Percentiles rank a stretch among this genome's conserved stretches.
Evolutionary conservation across 2,113 vertebrate genomes (phyloP).

Genomic region (Ophthalmolycus amberensis): DNA sequence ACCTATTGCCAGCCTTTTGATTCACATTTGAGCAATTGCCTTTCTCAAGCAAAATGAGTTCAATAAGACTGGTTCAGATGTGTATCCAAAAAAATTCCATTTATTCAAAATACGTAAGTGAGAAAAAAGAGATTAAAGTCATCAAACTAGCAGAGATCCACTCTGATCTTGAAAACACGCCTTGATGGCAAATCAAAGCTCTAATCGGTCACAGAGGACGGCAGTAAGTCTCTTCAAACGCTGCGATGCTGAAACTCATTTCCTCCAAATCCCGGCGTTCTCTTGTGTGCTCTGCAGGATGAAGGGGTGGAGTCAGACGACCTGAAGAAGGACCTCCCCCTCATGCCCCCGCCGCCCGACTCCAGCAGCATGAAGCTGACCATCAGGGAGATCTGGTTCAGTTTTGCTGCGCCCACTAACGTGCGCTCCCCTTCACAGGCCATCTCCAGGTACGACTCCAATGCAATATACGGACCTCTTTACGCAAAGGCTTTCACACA

Average conservation of each 20-base stretch:
- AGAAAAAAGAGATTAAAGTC: neutral
- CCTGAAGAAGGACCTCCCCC: slow-evolving; percentile 95
- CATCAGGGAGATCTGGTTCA: slow-evolving; percentile 99
- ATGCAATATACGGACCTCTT: too few relatives aligned
- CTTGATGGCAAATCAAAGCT: neutral
- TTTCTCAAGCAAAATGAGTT: neutral
- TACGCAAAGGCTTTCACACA: neutral
- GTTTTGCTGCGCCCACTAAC: slow-evolving; percentile 98
- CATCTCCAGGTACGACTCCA: slow-evolving; percentile 88
- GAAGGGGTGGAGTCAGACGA: slow-evolving; percentile 99
- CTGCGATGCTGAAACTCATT: neutral
- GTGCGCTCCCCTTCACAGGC: slow-evolving; percentile 90
- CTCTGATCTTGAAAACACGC: neutral
- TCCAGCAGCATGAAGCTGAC: slow-evolving; percentile 99
- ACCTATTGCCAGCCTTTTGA: neutral
- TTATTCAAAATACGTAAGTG: neutral
- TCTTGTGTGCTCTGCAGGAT: slow-evolving; percentile 84
- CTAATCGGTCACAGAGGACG: neutral
- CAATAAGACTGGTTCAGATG: neutral
- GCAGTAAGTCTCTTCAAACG: neutral
- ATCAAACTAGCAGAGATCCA: neutral
- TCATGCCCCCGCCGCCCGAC: slow-evolving; percentile 96
- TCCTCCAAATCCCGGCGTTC: neutral
- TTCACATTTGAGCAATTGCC: neutral
- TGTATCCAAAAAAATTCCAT: neutral